Base-by-base conservation (phyloP, 2,113 vertebrate species). In the Centrocercus urophasianus region DNA sequence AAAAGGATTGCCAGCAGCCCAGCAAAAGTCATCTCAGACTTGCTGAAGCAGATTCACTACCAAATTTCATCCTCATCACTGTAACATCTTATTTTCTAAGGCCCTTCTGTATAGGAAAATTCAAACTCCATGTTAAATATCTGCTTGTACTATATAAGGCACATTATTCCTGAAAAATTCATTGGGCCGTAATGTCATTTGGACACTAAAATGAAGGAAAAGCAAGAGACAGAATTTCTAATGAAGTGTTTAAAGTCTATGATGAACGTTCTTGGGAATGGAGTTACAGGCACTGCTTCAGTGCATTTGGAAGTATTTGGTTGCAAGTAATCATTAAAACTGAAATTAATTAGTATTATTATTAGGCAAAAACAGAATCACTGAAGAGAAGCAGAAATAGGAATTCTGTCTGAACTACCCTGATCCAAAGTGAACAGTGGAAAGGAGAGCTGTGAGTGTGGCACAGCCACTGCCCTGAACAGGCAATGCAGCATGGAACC, bases 401-500 rank as follows among this genome's bases (percentile, higher is more conserved):
- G 18, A 48, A 14, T 11, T 10, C 28, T 32, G 3, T n/a, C 8
- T 63, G 50, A 61, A 36, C 17, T 27, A 40, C 5, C 6, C 10
- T 4, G 36, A 43, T 57, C 52, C 17, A 10, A 80, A 75, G 32
- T 3, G 19, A 50, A 21, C 0, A 1, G 15, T 2, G 3, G 50
- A 38, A 69, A 50, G 11, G 32, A 75, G 27, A 8, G 16, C 27
- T 28, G 36, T 34, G 56, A 59, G 32, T 1, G 0, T 9, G 27
- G 47, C 13, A 13, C 32, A 64, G 19, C 13, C 21, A 4, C 56
- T 45, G 38, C 24, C 25, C 21, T 40, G 24, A 3, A 15, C 11
- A n/a, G 43, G 28, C 28, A 19, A 40, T 4, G 4, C 1, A 1
- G 28, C 0, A 0, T 18, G 32, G 32, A 74, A 10, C 36, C 56